Conservation (phyloP, 2,888 invertebrate genomes). For the Rhamnusium bicolor region DNA sequence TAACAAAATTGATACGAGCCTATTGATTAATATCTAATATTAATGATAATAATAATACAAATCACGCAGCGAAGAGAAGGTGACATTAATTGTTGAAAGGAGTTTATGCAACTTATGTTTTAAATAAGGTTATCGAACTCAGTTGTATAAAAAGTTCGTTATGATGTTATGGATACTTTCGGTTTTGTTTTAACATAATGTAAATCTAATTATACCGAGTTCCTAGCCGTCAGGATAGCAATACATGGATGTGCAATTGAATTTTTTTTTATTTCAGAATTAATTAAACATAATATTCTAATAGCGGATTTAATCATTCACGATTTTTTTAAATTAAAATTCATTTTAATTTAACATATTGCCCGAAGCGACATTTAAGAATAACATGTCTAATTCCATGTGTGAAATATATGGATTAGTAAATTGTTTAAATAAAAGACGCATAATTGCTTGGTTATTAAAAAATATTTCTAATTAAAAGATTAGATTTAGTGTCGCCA, state of each 20-base stretch:
- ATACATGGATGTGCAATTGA: background rate
- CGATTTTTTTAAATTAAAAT: background rate
- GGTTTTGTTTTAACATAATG: conserved; percentile 9
- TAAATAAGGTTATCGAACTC: conserved; percentile 14
- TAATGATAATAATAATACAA: background rate
- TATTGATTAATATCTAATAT: background rate
- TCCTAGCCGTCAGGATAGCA: background rate
- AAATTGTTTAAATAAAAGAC: no score
- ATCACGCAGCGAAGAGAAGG: conserved; percentile 2
- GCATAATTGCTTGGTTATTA: no score
- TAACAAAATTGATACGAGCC: background rate
- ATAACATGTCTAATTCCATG: background rate
- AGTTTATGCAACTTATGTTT: conserved; percentile 22
- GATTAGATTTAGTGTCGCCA: no score
- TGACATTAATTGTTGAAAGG: conserved; percentile 6
- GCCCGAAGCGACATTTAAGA: background rate
- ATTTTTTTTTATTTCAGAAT: background rate
- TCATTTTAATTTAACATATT: background rate
- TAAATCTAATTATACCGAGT: background rate
- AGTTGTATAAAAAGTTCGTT: conserved; percentile 4
- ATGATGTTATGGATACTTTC: conserved; percentile 11
- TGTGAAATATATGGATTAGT: background rate
- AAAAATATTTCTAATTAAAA: no score
- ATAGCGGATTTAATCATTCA: background rate
- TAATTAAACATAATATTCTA: background rate